Evolutionary conservation across 2,888 invertebrate species (phyloP).

Genomic region (Caenorhabditis macrosperma): DNA sequence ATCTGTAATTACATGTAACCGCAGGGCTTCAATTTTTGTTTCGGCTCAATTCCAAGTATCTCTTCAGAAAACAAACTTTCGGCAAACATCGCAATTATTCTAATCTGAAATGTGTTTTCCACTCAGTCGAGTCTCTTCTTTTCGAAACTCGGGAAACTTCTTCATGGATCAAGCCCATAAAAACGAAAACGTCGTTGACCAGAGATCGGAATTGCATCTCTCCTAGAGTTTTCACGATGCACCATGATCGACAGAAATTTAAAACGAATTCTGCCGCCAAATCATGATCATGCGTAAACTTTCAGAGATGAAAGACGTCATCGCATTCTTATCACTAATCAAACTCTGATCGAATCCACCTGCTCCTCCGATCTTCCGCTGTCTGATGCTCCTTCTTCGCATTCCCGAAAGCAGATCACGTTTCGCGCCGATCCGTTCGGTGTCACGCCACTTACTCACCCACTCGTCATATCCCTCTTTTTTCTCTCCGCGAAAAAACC

Average conservation of each 20-base stretch:
- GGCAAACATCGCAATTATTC: no score
- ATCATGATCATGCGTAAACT: no score
- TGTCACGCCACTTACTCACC: constrained; percentile 10
- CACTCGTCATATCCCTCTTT: constrained; percentile 14
- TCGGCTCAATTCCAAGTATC: no score
- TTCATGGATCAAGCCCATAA: not conserved
- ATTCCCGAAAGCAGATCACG: not conserved
- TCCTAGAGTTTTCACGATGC: not conserved
- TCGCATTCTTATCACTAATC: not conserved
- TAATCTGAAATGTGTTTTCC: no score
- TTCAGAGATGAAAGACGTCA: no score
- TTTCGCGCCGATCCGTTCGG: constrained; percentile 2
- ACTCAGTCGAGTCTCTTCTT: no score
- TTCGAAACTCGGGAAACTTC: no score
- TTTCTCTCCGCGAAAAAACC: constrained; percentile 7
- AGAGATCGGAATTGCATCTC: not conserved
- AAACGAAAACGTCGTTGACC: not conserved
- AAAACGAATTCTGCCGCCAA: no score
- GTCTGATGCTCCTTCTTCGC: not conserved
- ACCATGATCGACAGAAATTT: not conserved
- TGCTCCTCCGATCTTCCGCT: not conserved
- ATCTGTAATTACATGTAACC: no score
- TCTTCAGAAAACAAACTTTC: no score
- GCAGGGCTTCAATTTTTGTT: no score
- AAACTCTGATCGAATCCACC: not conserved